Base-by-base conservation (phyloP, 2,113 vertebrate genomes). In the Tympanuchus pallidicinctus region DNA sequence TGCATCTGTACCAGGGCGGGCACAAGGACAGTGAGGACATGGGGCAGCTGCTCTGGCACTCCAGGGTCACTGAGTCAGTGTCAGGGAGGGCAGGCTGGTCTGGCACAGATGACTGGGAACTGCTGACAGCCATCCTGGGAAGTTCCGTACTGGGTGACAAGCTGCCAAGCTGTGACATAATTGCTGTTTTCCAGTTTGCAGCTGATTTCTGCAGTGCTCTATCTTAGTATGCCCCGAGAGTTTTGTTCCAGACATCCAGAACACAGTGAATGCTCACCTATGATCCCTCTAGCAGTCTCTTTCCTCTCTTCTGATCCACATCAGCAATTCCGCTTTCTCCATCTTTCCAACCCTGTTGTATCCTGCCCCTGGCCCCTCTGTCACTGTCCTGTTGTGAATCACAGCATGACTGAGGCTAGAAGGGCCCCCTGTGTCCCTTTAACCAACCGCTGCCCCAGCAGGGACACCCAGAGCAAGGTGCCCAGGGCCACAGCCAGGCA, bases 11-110 rank as follows among this genome's bases (percentile, higher is more conserved):
- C 13, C 21, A 25, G 22, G 27, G 21, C 22, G 43, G 43, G 10
- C 8, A 28, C 48, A 45, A 36, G 12, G 45, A 21, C 7, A 11
- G 30, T 2, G 4, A 25, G 59, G 45, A 9, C 7, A 17, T 27
- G 8, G 30, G 48, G 20, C 60, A 75, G 70, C 65, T 91, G 32
- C 59, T 70, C 9, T 40, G 45, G 36, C 42, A 40, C 11, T 10
- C 11, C 36, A 48, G 36, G 24, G 48, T 34, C 45, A 9, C 20
- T 27, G 24, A 17, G 25, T 87, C 0, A 0, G 6, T 57, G 6
- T 42, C 12, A 3, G 32, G 72, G 25, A 71, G 61, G 32, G 42
- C 0, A 1, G 48, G 9, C 45, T 84, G n/a, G 12, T 22, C 66
- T 89, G 60, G 65, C 60, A 61, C 45, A 56, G 45, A 22, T 5